Evolutionary conservation across 2,888 invertebrate genomes (phyloP), one percentile per base, ranked within the genome.

Genomic region (Harpalus rubripes): DNA sequence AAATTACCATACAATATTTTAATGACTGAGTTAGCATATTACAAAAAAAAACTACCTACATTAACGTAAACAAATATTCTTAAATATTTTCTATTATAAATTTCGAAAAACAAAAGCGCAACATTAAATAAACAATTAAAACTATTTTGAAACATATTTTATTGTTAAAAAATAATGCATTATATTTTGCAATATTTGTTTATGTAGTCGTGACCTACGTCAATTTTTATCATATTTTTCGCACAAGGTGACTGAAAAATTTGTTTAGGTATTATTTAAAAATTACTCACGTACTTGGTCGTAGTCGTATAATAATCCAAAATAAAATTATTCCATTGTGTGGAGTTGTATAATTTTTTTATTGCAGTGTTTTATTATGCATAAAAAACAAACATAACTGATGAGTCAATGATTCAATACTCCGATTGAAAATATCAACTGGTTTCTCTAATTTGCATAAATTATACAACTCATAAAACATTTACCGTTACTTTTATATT

Each of bases 391-490:
- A 39, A 68, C 15, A 12, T 68, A 15, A 3, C 16, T 22, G 63
- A 52, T 10, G 16, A 59, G 59, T 16, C 32, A 32, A 68, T 68
- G 68, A 68, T 26, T 68, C 72, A 44, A 44, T 44, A 74, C n/a
- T 68, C 68, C 41, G 18, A 44, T 18, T 74, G 72, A 74, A 18
- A 74, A 74, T 74, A 74, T 74, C 68, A 82, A 82, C 72, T 82
- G 82, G 72, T 82, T 82, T 82, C 72, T 82, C 72, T 82, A 68
- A 82, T 82, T 82, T 82, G 72, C 82, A 82, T 82, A 58, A 52
- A 44, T 74, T 74, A 44, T 56, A 32, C 32, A 72, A 18, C 68
- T 52, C 68, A 44, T 59, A 59, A 63, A 82, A 32, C 3, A 74
- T 68, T 26, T 72, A 82, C 82, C 65, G 82, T 82, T 68, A 72